Evolutionary conservation across 1,140 invertebrate species (phyloP).

Genomic region (Drosophila bocqueti): DNA sequence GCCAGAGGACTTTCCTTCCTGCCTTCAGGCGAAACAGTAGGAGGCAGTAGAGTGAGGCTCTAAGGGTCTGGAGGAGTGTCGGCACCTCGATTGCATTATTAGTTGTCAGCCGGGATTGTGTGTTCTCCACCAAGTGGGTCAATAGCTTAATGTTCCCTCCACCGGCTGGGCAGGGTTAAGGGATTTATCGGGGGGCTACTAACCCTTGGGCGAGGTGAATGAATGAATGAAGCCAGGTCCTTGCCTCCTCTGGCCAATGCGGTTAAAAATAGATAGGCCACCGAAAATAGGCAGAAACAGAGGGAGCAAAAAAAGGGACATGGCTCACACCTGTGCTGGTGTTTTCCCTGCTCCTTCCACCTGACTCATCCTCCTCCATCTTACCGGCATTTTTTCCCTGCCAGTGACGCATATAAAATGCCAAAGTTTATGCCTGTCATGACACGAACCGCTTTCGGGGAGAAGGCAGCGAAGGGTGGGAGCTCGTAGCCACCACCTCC

Average conservation of each 20-base stretch:
- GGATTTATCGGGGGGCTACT: background rate
- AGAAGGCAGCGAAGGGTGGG: background rate
- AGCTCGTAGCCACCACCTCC: background rate
- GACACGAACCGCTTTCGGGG: constrained; percentile 15
- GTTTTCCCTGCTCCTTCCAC: background rate
- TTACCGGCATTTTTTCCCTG: constrained; percentile 1
- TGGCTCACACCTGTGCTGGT: background rate
- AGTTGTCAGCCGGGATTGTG: constrained; percentile 46
- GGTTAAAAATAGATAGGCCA: constrained; percentile 57
- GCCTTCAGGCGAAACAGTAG: no score
- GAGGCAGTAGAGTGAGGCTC: background rate
- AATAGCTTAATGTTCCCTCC: constrained; percentile 47
- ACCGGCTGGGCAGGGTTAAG: background rate
- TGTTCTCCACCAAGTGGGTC: constrained; percentile 58
- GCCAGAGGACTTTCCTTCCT: background rate
- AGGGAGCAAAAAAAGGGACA: background rate
- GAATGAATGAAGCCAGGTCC: constrained; percentile 5
- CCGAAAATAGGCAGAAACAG: constrained; percentile 54
- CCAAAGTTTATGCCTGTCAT: constrained; percentile 55
- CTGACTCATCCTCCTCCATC: background rate
- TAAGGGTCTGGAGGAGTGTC: constrained; percentile 12
- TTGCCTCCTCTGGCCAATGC: constrained; percentile 1
- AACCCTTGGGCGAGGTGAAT: constrained; percentile 8
- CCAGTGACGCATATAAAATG: constrained; percentile 53
- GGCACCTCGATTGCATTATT: constrained; percentile 67